Evolutionary conservation across 2,888 invertebrate genomes (phyloP).

Genomic region (Dryococelus australis): DNA sequence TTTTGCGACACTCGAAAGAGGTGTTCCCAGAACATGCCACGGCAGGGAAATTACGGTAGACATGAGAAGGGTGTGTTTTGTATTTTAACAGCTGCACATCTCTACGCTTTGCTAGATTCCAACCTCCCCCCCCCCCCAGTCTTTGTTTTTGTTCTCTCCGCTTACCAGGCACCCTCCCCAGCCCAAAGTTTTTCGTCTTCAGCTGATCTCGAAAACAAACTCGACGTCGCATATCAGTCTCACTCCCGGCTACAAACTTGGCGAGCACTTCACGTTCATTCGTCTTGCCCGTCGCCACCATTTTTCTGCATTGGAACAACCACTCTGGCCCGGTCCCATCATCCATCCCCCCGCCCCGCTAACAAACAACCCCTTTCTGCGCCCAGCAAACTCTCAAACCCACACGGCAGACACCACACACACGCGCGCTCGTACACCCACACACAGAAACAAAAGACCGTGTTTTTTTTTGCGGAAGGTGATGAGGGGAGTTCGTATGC

Average conservation of each 20-base stretch:
- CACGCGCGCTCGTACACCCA: background rate
- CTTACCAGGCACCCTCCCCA: no score
- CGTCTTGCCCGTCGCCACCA: background rate
- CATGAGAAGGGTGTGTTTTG: no score
- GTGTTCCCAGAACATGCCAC: no score
- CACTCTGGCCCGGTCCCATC: background rate
- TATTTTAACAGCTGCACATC: background rate
- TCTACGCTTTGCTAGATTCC: background rate
- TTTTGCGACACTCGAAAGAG: no score
- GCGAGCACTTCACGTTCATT: background rate
- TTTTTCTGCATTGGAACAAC: background rate
- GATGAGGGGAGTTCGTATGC: background rate
- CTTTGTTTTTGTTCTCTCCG: no score
- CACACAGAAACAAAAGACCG: background rate
- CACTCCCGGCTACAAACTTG: background rate
- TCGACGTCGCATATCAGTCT: background rate
- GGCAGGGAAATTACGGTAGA: no score
- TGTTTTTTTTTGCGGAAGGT: background rate
- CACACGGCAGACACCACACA: background rate
- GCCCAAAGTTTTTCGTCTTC: background rate
- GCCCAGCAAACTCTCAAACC: no score
- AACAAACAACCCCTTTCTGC: no score
- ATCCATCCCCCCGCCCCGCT: background rate
- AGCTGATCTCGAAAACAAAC: background rate
- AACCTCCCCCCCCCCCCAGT: no score